phyloP scores from a whole-genome alignment of 2,888 invertebrate genomes.

The Eudemis profundana region DNA sequence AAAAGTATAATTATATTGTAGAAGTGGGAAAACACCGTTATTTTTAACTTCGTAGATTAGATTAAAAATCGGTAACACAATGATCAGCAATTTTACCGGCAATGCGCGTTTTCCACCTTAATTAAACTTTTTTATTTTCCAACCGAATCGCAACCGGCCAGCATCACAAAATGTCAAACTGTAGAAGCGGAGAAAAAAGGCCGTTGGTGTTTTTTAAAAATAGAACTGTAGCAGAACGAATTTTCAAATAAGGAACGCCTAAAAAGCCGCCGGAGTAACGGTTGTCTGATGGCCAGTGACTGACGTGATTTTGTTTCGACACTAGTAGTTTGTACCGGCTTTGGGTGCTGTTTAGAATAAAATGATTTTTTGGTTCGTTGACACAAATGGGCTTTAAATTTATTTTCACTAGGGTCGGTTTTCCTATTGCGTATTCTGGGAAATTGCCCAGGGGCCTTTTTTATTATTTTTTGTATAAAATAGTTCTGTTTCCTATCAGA shows the following conservation, averaged over 20 bases:
- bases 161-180: slow-evolving; percentile 46
- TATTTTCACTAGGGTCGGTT: too few species aligned
- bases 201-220: slow-evolving; percentile 50
- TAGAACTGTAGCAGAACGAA: slow-evolving; percentile 65
- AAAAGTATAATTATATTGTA: slow-evolving; percentile 19
- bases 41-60: too few species aligned
- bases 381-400: too few species aligned
- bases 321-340: slow-evolving; percentile 48
- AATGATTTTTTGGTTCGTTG: too few species aligned
- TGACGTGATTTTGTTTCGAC: slow-evolving; percentile 52
- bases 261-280: slow-evolving; percentile 64
- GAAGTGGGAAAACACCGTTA: too few species aligned
- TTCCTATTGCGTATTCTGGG: too few species aligned
- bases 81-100: slow-evolving; percentile 34
- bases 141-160: slow-evolving; percentile 33
- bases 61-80: slow-evolving; percentile 25
- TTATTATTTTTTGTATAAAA: too few species aligned
- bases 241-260: slow-evolving; percentile 62
- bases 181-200: slow-evolving; percentile 47
- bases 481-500: too few species aligned
- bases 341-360: slow-evolving; percentile 22
- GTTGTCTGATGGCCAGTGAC: slow-evolving; percentile 58
- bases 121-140: slow-evolving; percentile 34
- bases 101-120: slow-evolving; percentile 28
- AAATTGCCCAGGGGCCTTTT: too few species aligned